A percentile compares a stretch with the other conserved stretches of the same genome.
Conservation (phyloP, 35 echinoderm and acorn worm genomes). For the Strongylocentrotus purpuratus region DNA sequence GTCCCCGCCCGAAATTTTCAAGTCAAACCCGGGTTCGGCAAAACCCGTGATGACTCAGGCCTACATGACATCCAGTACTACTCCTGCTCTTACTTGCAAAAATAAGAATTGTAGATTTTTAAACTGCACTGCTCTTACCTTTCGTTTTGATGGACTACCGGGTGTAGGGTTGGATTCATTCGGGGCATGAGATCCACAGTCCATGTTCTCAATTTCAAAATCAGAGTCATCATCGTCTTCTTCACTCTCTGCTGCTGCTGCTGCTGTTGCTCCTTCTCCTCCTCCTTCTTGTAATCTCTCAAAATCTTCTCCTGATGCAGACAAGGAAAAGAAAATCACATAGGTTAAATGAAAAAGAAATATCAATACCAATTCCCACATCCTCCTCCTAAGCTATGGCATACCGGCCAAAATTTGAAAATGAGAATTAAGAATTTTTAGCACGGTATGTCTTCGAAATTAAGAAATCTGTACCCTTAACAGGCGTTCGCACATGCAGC, state of each 20-base stretch:
- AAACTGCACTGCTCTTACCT: not conserved
- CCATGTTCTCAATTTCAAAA: constrained; percentile 41
- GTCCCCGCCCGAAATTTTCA: too few relatives aligned
- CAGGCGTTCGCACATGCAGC: too few relatives aligned
- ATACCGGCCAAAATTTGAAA: too few relatives aligned
- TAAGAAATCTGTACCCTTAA: too few relatives aligned
- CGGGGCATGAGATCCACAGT: not conserved
- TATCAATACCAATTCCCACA: not conserved
- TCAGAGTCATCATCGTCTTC: constrained; percentile 38
- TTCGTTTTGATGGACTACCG: not conserved
- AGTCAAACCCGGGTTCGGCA: too few relatives aligned
- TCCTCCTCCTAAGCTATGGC: not conserved
- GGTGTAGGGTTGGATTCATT: not conserved
- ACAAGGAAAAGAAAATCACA: not conserved
- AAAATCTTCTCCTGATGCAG: constrained; percentile 36
- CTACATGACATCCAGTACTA: too few relatives aligned
- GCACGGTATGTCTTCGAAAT: too few relatives aligned
- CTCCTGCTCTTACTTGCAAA: too few relatives aligned
- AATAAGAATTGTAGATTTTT: not conserved
- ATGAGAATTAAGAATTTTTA: too few relatives aligned
- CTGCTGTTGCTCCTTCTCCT: not conserved
- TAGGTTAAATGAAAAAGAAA: not conserved
- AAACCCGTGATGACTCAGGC: too few relatives aligned
- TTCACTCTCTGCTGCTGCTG: not conserved
- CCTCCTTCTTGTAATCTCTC: constrained; percentile 31